Conservation (phyloP, 2,113 vertebrate species). For the Bettongia penicillata region DNA sequence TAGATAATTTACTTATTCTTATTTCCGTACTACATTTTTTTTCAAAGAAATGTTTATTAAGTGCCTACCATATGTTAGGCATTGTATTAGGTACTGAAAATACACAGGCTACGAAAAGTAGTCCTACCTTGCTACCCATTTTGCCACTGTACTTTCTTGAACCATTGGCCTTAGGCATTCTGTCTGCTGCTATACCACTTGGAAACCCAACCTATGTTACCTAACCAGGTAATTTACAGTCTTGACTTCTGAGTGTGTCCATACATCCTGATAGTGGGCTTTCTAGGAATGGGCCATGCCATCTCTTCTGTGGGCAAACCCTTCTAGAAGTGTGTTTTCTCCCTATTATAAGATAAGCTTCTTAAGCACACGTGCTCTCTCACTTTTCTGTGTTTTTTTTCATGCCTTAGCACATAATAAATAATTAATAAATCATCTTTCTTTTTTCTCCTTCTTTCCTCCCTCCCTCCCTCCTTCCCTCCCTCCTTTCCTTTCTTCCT, state of each 20-base stretch:
- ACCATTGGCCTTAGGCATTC: not conserved
- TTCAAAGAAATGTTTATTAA: not conserved
- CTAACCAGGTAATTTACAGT: not conserved
- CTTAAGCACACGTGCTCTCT: not conserved
- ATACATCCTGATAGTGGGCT: not conserved
- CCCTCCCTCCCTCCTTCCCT: too few relatives aligned
- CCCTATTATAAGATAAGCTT: not conserved
- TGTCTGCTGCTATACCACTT: not conserved
- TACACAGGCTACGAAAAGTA: not conserved
- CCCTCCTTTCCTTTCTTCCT: too few relatives aligned
- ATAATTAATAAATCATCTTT: not conserved
- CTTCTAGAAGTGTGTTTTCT: not conserved
- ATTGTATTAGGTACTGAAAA: not conserved
- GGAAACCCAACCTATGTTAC: not conserved
- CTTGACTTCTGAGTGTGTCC: not conserved
- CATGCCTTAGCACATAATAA: not conserved
- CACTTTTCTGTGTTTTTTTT: not conserved
- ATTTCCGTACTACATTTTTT: not conserved
- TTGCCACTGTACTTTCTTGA: not conserved
- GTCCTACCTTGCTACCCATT: not conserved
- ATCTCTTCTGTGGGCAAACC: not conserved
- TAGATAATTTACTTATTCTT: not conserved
- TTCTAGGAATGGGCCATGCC: not conserved
- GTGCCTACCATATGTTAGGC: not conserved
- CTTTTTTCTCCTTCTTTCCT: too few relatives aligned